A percentile compares a stretch with the other conserved stretches of the same genome.
phyloP scores from a whole-genome alignment of 2,797 vertebrate species.

The Acipenser transmontanus region DNA sequence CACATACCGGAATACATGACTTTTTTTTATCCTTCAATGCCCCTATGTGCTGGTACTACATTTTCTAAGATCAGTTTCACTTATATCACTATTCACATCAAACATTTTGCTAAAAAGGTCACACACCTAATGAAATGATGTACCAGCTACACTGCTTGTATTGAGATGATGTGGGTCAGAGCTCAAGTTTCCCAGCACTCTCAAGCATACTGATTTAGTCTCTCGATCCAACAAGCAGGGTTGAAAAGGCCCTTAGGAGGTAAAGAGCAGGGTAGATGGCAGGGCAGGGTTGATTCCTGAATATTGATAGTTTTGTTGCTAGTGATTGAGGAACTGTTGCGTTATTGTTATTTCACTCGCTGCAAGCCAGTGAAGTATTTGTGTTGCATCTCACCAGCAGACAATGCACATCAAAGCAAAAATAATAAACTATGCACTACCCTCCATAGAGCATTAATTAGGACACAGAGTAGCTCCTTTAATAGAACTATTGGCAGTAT shows the following conservation, averaged over 20 bases:
- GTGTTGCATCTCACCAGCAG: too few relatives aligned
- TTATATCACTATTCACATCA: not conserved
- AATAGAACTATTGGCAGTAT: too few relatives aligned
- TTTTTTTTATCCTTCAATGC: too few relatives aligned
- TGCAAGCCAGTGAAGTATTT: not conserved
- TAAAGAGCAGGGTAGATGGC: too few relatives aligned
- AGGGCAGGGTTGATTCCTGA: constrained; percentile 33
- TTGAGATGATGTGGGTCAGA: not conserved
- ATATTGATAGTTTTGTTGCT: constrained; percentile 42
- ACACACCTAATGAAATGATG: not conserved
- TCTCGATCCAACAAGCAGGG: not conserved
- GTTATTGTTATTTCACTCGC: constrained; percentile 32
- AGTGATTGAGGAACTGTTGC: constrained; percentile 50
- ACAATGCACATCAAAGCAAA: too few relatives aligned
- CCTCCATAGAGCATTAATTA: too few relatives aligned
- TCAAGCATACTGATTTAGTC: not conserved
- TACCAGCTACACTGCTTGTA: not conserved
- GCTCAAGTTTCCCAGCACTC: not conserved
- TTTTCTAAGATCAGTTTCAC: too few relatives aligned
- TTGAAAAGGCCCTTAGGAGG: constrained; percentile 26
- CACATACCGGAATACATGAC: too few relatives aligned
- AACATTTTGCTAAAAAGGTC: not conserved
- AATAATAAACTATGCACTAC: too few relatives aligned
- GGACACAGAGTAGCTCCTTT: too few relatives aligned
- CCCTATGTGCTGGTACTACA: too few relatives aligned